A percentile compares a stretch with the other conserved stretches of the same genome.
Evolutionary conservation across 1,140 invertebrate species (phyloP).

Genomic region (Zaprionus capensis): DNA sequence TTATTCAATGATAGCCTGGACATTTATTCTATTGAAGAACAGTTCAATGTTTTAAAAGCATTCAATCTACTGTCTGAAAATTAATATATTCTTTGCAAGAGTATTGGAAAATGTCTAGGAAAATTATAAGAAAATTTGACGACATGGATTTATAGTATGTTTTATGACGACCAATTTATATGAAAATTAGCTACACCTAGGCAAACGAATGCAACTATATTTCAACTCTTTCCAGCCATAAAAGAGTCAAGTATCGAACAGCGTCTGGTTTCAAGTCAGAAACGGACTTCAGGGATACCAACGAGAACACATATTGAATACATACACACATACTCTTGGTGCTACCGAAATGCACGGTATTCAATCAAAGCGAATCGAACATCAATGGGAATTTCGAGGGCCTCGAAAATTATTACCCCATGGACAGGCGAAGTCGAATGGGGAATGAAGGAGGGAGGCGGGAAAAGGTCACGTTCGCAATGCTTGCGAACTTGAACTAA

Average conservation of each 20-base stretch:
- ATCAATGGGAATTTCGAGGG: conserved; percentile 22
- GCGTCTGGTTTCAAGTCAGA: not conserved
- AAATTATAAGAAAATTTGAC: too few species aligned
- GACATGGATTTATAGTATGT: not conserved
- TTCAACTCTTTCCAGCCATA: conserved; percentile 5
- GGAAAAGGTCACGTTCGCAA: conserved; percentile 42
- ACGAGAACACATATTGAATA: not conserved
- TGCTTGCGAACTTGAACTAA: conserved; percentile 71
- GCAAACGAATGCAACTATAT: conserved; percentile 4
- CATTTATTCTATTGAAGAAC: too few species aligned
- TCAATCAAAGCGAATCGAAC: conserved; percentile 11
- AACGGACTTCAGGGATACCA: not conserved
- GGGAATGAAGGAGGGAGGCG: not conserved
- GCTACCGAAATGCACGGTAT: conserved; percentile 6
- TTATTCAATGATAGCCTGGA: too few species aligned
- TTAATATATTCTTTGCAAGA: too few species aligned
- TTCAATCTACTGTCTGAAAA: too few species aligned
- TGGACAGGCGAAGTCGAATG: conserved; percentile 3
- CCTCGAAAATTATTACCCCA: conserved; percentile 28
- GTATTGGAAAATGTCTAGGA: too few species aligned
- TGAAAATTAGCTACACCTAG: not conserved
- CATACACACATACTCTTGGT: not conserved
- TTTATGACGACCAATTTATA: not conserved
- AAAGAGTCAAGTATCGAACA: not conserved
- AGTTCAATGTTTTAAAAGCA: too few species aligned